Base-by-base conservation (phyloP, 2,113 vertebrate species). In the Enhydra lutris region DNA sequence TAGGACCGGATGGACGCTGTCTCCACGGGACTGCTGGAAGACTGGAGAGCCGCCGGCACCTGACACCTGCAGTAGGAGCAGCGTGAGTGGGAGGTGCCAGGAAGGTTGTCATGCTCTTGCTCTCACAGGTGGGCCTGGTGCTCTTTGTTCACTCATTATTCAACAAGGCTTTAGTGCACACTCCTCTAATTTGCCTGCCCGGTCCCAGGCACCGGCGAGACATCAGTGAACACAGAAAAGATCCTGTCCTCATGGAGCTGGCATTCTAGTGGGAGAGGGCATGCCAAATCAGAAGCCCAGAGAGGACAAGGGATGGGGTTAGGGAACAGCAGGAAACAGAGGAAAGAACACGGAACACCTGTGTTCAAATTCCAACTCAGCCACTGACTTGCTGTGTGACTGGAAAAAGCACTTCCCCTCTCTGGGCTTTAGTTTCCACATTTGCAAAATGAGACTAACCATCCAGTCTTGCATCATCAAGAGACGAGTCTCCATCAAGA, bases 311-410 rank as follows among this genome's bases (percentile, higher is more conserved):
- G n/a, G 20, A 4, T 36, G 82, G 34, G 18, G 14, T 39, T 42
- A 31, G 50, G 29, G 21, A 29, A n/a, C 31, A 55, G 63, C 73
- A 69, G 80, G 57, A 23, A 59, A 26, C 11, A 42, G 65, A 71
- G 47, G 26, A 90, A 63, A 94, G 18, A 71, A 42, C 86, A 52
- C 3, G 31, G 24, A 47, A 88, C 59, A 47, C 8, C 14, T 47
- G 20, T 18, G 31, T 89, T 81, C 89, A 83, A 67, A 47, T 87
- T 61, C 86, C 76, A 39, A 3, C 36, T 76, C 36, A 18, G 34
- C n/a, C n/a, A 21, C 86, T 59, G 47, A 82, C 39, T n/a, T 84
- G 55, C 91, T 95, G 89, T 83, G 96, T 52, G 73, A 17, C 47
- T 67, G 50, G 55, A 34, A 31, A 55, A 84, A 80, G 39, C 9